A percentile compares a stretch with the other conserved stretches of the same genome.
Conservation (phyloP, 23 tunicate species). For the Trididemnum nubilum region DNA sequence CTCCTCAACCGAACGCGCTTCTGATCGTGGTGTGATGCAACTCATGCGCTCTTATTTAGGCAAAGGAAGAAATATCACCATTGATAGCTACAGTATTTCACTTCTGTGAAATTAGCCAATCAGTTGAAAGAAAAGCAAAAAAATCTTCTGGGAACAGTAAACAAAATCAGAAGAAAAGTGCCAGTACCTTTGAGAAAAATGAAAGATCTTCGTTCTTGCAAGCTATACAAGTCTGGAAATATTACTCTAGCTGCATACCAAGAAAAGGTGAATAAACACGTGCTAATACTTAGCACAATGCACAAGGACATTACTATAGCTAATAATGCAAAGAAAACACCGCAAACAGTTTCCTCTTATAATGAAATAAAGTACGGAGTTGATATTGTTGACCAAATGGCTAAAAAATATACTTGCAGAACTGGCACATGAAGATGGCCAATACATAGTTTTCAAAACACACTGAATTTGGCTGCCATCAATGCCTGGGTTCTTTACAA, state of each 20-base stretch:
- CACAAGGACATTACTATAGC: slow-evolving; percentile 33
- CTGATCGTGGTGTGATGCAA: slow-evolving; percentile 30
- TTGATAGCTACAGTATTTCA: slow-evolving; percentile 19
- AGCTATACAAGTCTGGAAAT: slow-evolving; percentile 17
- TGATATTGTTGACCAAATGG: slow-evolving; percentile 28
- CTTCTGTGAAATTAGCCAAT: slow-evolving; percentile 30
- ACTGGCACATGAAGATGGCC: slow-evolving; percentile 43
- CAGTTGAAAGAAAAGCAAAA: slow-evolving; percentile 28
- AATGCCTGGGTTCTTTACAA: slow-evolving; percentile 33
- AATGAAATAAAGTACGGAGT: slow-evolving; percentile 39
- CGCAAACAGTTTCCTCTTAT: slow-evolving; percentile 23
- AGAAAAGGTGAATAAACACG: slow-evolving; percentile 34
- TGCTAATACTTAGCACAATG: slow-evolving; percentile 29
- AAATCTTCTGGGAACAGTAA: slow-evolving; percentile 31
- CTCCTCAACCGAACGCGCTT: slow-evolving; percentile 32
- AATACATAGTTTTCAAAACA: slow-evolving; percentile 22
- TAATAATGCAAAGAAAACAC: slow-evolving; percentile 37
- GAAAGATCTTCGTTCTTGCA: slow-evolving; percentile 39
- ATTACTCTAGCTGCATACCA: slow-evolving; percentile 28
- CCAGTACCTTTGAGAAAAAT: slow-evolving; percentile 31
- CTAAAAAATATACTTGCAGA: slow-evolving; percentile 27
- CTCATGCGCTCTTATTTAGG: slow-evolving; percentile 25
- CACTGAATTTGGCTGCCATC: slow-evolving; percentile 25
- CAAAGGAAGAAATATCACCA: slow-evolving; percentile 20
- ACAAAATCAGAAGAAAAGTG: slow-evolving; percentile 44